Conservation (phyloP, 92 coral and sea anemone species). For the Porites cylindrica region DNA sequence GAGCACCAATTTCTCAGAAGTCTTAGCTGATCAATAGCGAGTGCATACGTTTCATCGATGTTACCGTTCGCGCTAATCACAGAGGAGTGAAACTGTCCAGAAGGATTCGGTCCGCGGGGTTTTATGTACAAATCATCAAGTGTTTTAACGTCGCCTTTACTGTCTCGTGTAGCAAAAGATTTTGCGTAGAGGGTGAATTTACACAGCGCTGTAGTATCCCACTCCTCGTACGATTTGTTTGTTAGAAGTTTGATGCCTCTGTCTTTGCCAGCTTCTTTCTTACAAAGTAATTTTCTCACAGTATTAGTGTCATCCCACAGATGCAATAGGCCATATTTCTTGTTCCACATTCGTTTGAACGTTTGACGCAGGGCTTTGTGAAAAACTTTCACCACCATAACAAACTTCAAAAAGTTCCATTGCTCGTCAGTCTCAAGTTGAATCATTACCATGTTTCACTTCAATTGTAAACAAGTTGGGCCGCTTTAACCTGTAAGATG, state of each 20-base stretch:
- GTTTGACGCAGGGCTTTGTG: background rate
- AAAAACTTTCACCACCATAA: background rate
- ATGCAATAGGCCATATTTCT: too few relatives aligned
- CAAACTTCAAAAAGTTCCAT: background rate
- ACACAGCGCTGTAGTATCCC: slow-evolving; percentile 6
- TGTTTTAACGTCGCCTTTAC: background rate
- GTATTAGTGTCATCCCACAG: background rate
- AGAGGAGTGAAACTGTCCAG: background rate
- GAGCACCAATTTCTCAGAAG: background rate
- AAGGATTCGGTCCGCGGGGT: background rate
- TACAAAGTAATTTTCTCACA: background rate
- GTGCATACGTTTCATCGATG: background rate
- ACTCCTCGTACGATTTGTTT: background rate
- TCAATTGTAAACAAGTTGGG: too few relatives aligned
- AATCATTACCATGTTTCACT: too few relatives aligned
- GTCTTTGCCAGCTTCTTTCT: background rate
- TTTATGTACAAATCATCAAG: background rate
- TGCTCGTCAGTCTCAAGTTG: background rate
- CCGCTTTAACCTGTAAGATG: too few relatives aligned
- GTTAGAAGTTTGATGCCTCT: background rate
- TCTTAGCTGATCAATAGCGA: slow-evolving; percentile 10
- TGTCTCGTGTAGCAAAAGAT: background rate
- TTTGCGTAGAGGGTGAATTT: background rate
- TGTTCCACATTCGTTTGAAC: background rate
- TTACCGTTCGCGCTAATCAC: background rate